Evolutionary conservation across 2,113 vertebrate genomes (phyloP).

Genomic region (Etheostoma cragini): DNA sequence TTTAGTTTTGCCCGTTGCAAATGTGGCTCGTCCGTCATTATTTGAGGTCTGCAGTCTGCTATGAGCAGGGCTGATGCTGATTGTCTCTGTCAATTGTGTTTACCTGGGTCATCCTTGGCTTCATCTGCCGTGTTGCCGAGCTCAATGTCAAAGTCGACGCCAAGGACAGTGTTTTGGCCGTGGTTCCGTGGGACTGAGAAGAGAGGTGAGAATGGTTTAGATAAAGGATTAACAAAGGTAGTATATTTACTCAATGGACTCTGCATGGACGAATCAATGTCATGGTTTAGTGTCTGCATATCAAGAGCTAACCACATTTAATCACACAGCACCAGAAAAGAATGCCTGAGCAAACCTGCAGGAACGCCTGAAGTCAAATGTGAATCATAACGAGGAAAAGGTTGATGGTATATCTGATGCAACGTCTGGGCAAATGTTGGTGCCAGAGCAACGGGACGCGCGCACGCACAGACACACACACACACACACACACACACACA

Average conservation of each 20-base stretch:
- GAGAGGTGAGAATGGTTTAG: conserved; percentile 54
- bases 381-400: conserved; percentile 22
- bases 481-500: too few species aligned
- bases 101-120: conserved; percentile 94
- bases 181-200: conserved; percentile 91
- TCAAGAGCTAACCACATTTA: neutral
- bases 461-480: neutral
- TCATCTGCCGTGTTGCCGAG: conserved; percentile 93
- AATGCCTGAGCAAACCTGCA: conserved; percentile 23
- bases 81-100: conserved; percentile 49
- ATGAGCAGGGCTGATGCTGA: conserved; percentile 4
- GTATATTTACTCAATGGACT: conserved; percentile 46
- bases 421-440: conserved; percentile 47
- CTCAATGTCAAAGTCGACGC: conserved; percentile 92
- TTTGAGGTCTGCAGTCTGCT: conserved; percentile 26
- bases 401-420: conserved; percentile 49
- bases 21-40: conserved; percentile 43
- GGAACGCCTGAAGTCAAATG: conserved; percentile 32
- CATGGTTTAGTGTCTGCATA: conserved; percentile 38
- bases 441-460: neutral
- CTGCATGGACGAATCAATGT: conserved; percentile 52
- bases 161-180: conserved; percentile 88
- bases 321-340: neutral
- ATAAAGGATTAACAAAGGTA: conserved; percentile 66
- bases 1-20: conserved; percentile 41